Evolutionary conservation across 2,888 invertebrate genomes (phyloP).

Genomic region (Nomada flava): DNA sequence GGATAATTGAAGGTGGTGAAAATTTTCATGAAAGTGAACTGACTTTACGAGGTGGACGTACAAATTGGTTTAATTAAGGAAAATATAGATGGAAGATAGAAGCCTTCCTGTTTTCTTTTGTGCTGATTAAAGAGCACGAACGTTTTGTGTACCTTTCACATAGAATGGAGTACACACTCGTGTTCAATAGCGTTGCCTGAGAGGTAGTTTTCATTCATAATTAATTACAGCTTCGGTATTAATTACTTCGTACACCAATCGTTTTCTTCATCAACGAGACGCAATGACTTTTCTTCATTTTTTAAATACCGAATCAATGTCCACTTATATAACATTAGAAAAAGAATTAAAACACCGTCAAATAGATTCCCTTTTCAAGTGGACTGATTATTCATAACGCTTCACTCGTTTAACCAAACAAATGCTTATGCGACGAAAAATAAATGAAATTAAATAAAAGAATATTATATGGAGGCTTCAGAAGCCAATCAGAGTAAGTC

Average conservation of each 20-base stretch:
- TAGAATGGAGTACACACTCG: background rate
- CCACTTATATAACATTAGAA: no score
- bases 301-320: background rate
- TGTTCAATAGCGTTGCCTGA: background rate
- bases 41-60: no score
- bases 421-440: no score
- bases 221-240: background rate
- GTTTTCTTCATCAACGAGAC: background rate
- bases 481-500: no score
- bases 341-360: no score
- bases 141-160: background rate
- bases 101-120: background rate
- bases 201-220: background rate
- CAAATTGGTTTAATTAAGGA: slow-evolving; percentile 1
- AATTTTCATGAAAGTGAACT: background rate
- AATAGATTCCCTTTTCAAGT: no score
- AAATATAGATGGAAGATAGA: background rate
- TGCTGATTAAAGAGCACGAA: slow-evolving; percentile 12
- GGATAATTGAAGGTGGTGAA: background rate
- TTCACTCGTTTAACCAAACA: no score
- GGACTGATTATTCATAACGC: no score
- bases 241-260: background rate
- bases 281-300: background rate
- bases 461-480: no score
- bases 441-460: no score